These are phyloP conservation scores for Ascidia mentula DNA, from an alignment of 23 tunicate species.

Conservation along the genomic window DNA sequence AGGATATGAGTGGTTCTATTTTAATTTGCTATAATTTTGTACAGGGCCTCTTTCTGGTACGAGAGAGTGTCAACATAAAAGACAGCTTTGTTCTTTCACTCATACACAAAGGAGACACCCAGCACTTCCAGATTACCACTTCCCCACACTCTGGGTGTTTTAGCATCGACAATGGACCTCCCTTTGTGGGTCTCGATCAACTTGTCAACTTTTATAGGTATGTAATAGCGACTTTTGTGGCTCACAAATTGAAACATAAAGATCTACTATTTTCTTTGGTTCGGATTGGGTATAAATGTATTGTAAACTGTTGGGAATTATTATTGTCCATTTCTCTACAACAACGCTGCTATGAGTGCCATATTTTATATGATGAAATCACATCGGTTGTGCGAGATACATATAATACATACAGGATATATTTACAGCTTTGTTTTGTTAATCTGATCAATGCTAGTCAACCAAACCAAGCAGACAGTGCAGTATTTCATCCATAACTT, in stretches of 20 bases:
- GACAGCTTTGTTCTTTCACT: constrained; percentile 89
- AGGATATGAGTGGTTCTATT: background rate
- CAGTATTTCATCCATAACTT: too few species aligned
- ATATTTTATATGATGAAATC: too few species aligned
- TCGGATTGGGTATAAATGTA: too few species aligned
- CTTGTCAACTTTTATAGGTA: constrained; percentile 81
- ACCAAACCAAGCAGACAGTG: too few species aligned
- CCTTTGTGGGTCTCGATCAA: constrained; percentile 98
- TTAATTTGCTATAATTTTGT: constrained; percentile 2
- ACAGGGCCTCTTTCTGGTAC: constrained; percentile 88
- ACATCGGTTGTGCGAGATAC: too few species aligned
- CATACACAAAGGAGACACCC: constrained; percentile 69
- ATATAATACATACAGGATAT: too few species aligned
- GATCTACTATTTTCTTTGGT: too few species aligned
- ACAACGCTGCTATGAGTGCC: too few species aligned
- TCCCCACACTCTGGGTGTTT: constrained; percentile 90
- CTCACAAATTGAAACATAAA: background rate
- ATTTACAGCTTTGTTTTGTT: too few species aligned
- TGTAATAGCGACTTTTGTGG: background rate
- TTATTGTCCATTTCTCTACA: too few species aligned
- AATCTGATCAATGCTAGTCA: too few species aligned
- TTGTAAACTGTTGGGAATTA: too few species aligned
- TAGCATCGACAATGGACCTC: constrained; percentile 97
- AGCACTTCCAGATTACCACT: constrained; percentile 89
- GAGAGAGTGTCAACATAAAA: constrained; percentile 77